Base-by-base conservation (phyloP, 2,113 vertebrate species). In the Limanda limanda region DNA sequence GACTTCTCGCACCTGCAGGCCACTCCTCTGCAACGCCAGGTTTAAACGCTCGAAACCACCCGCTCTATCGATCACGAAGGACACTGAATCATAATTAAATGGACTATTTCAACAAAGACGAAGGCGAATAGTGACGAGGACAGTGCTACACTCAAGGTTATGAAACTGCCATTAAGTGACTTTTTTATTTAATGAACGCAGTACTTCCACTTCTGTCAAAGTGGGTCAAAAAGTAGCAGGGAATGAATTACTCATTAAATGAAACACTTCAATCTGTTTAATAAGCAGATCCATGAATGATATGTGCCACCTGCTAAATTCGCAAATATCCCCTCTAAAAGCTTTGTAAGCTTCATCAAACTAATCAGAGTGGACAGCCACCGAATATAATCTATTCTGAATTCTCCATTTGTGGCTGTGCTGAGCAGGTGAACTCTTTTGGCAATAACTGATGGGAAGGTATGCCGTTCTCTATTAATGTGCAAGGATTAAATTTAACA, bases 401-500 rank as follows among this genome's bases (percentile, higher is more conserved):
- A 92, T 88, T 88, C 82, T 76, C 86, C 84, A 85, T 90, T 91
- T 92, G 83, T 91, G 94, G 90, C 90, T 82, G 47, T 31, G 86
- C 83, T 79, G 86, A 88, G 87, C 75, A 87, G 92, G 90, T 88
- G 90, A 93, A 91, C 86, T 94, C 89, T 92, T 91, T 92, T 89
- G 91, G 92, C 85, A 92, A 90, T 95, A 95, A 96, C 95, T 95
- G 95, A 91, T 88, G 85, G 81, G 91, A 92, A 91, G 85, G 83
- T 92, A 89, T 83, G 80, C 86, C 80, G 5, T 45, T 94, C 89
- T 92, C 92, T 88, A 92, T 94, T 96, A 94, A 88, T 94, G 92
- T 80, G 88, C 86, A 85, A 82, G 95, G 92, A 96, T 95, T 95
- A 91, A 59, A 89, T 94, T 93, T 94, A 95, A 96, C 95, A 94